These are phyloP conservation scores for Shinisaurus crocodilurus DNA, from an alignment of 2,113 vertebrate genomes.

Conservation along the genomic window DNA sequence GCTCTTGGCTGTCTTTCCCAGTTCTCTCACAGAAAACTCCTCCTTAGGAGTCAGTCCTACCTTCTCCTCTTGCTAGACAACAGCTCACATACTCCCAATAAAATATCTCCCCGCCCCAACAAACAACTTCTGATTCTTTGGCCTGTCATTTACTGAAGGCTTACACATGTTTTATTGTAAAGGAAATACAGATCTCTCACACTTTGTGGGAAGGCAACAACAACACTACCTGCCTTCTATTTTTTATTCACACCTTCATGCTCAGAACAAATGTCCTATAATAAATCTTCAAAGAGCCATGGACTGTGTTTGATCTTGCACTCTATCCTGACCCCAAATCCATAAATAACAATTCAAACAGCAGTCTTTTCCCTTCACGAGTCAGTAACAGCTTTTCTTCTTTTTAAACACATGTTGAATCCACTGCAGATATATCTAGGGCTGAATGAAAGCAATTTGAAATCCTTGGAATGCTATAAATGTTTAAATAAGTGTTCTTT, in stretches of 20 bases:
- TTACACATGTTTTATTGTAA: not conserved
- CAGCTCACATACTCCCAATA: not conserved
- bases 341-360: conserved; percentile 11
- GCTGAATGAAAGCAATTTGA: conserved; percentile 47
- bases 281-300: not conserved
- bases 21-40: not conserved
- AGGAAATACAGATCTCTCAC: not conserved
- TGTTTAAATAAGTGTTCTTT: conserved; percentile 56
- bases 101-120: not conserved
- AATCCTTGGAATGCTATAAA: conserved; percentile 42
- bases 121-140: not conserved
- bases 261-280: not conserved
- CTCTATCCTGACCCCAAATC: not conserved
- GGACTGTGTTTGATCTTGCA: not conserved
- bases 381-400: conserved; percentile 15
- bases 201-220: not conserved
- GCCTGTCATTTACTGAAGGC: not conserved
- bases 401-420: not conserved
- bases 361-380: not conserved
- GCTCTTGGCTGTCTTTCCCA: not conserved
- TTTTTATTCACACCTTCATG: conserved; percentile 15
- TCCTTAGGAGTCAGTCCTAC: not conserved
- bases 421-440: not conserved
- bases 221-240: not conserved
- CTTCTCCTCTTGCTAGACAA: not conserved